These are phyloP conservation scores for Pterocles gutturalis DNA, from an alignment of 2,113 vertebrate genomes.

Conservation along the genomic window DNA sequence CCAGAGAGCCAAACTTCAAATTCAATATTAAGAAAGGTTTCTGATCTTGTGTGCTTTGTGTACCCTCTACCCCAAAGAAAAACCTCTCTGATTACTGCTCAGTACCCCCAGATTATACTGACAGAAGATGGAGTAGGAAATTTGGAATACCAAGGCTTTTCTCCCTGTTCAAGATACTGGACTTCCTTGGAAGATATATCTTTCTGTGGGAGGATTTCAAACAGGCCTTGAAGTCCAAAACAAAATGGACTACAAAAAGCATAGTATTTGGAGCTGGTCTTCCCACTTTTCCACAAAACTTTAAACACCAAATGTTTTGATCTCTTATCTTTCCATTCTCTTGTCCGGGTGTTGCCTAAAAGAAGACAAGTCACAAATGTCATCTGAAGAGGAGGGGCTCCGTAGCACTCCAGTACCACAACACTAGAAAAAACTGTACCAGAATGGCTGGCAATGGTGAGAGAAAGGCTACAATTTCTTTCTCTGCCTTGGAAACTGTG, in stretches of 20 bases:
- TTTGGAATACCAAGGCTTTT: neutral
- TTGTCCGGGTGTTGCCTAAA: neutral
- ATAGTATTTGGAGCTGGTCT: neutral
- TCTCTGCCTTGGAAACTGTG: neutral
- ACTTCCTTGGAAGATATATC: conserved; percentile 36
- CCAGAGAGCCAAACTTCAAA: conserved; percentile 31
- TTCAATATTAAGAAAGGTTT: conserved; percentile 10
- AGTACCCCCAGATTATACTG: neutral
- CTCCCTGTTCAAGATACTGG: neutral
- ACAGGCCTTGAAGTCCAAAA: conserved; percentile 69
- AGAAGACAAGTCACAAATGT: neutral
- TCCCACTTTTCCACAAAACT: neutral
- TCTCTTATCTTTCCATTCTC: neutral
- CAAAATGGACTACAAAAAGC: conserved; percentile 46
- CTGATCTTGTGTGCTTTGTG: neutral
- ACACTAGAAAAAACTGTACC: neutral
- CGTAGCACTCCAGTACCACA: neutral
- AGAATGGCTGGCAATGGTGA: neutral
- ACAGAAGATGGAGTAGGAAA: neutral
- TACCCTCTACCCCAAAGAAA: neutral
- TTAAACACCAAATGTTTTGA: neutral
- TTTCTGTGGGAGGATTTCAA: conserved; percentile 72
- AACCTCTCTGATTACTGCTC: neutral
- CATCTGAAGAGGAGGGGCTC: neutral
- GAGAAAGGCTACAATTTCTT: neutral